Evolutionary conservation across 1,140 invertebrate genomes (phyloP).

Genomic region (Zaprionus africanus): DNA sequence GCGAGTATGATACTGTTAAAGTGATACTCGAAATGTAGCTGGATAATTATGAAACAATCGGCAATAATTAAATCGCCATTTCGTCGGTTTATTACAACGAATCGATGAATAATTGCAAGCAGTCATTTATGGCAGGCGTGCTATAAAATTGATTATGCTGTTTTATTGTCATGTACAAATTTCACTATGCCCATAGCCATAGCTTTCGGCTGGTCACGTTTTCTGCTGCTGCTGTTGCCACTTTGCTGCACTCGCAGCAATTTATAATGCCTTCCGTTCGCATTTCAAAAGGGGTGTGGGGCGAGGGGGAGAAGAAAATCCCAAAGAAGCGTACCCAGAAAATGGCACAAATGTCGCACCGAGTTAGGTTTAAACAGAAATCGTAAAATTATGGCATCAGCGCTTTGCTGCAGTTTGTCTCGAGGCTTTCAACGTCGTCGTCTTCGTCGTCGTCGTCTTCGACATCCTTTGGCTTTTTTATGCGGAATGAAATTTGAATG

Average conservation of each 20-base stretch:
- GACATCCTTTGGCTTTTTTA: slow-evolving; percentile 43
- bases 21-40: not conserved
- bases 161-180: not conserved
- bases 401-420: slow-evolving; percentile 23
- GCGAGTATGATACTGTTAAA: no score
- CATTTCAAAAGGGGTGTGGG: slow-evolving; percentile 19
- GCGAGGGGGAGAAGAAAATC: slow-evolving; percentile 6
- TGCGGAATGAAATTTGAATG: slow-evolving; percentile 58
- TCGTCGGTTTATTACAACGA: not conserved
- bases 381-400: slow-evolving; percentile 39
- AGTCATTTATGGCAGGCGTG: slow-evolving; percentile 12
- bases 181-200: not conserved
- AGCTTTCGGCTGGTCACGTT: slow-evolving; percentile 31
- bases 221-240: not conserved
- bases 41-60: not conserved
- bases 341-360: slow-evolving; percentile 35
- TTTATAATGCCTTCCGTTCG: slow-evolving; percentile 40
- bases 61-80: slow-evolving; percentile 7
- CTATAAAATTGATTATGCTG: slow-evolving; percentile 31
- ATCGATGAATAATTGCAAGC: not conserved
- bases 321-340: slow-evolving; percentile 15
- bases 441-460: not conserved
- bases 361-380: slow-evolving; percentile 49
- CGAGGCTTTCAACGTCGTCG: no score
- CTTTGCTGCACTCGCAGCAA: slow-evolving; percentile 20